These are phyloP conservation scores for Ruditapes philippinarum DNA, from an alignment of 1,140 invertebrate species.

Conservation along the genomic window DNA sequence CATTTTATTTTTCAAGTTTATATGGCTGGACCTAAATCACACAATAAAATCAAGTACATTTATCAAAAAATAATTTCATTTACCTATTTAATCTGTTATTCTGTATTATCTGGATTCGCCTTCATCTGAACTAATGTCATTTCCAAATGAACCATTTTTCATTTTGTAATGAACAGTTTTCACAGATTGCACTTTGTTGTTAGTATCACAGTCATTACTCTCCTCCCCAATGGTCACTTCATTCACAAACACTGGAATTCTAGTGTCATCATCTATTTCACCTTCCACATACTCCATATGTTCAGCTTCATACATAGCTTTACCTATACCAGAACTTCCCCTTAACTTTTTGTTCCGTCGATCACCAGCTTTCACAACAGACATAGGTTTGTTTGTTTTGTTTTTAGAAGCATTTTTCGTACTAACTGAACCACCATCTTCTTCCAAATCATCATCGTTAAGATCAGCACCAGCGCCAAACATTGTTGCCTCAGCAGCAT, in stretches of 20 bases:
- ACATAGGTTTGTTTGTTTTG: not conserved
- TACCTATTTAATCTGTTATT: not conserved
- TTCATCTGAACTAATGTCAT: not conserved
- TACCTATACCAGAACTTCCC: not conserved
- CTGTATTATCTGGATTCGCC: not conserved
- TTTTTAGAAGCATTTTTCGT: not conserved
- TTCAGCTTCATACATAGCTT: not conserved
- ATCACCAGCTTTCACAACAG: not conserved
- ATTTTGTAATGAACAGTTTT: not conserved
- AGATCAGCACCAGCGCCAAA: not conserved
- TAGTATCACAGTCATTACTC: not conserved
- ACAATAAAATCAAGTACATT: no score
- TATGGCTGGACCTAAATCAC: no score
- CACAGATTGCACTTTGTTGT: not conserved
- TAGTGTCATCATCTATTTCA: not conserved
- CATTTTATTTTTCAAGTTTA: no score
- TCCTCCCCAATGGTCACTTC: not conserved
- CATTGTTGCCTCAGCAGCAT: not conserved
- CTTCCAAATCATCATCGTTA: slow-evolving; percentile 19
- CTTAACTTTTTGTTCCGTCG: not conserved
- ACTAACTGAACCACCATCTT: not conserved
- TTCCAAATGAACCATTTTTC: not conserved
- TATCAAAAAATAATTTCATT: no score
- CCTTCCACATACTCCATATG: not conserved
- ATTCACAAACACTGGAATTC: not conserved